Conservation (phyloP, 1,140 invertebrate genomes). For the Chelonus insularis region DNA sequence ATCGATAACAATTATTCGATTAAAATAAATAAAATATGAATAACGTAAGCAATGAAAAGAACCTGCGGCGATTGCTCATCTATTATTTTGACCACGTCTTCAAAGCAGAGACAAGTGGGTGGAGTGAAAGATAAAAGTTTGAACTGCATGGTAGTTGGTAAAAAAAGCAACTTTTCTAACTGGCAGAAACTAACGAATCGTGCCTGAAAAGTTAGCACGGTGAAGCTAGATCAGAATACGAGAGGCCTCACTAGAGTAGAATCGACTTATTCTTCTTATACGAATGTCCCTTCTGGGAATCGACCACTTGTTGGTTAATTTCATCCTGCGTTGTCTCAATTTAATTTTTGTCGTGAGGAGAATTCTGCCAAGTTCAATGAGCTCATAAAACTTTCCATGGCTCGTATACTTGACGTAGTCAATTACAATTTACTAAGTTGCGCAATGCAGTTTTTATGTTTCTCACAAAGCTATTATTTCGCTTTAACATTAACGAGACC, state of each 20-base stretch:
- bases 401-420: slow-evolving; percentile 26
- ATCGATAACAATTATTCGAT: too few relatives aligned
- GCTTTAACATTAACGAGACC: slow-evolving; percentile 13
- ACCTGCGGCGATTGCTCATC: slow-evolving; percentile 41
- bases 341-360: slow-evolving; percentile 29
- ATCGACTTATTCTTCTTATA: slow-evolving; percentile 12
- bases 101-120: slow-evolving; percentile 31
- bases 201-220: slow-evolving; percentile 31
- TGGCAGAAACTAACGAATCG: slow-evolving; percentile 33
- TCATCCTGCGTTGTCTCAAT: slow-evolving; percentile 29
- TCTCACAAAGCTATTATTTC: slow-evolving; percentile 21
- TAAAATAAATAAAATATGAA: too few relatives aligned
- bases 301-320: slow-evolving; percentile 38
- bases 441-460: slow-evolving; percentile 27
- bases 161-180: too few relatives aligned
- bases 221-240: not conserved
- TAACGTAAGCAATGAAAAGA: too few relatives aligned
- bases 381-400: slow-evolving; percentile 28
- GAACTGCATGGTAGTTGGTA: slow-evolving; percentile 21
- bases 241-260: not conserved
- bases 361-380: slow-evolving; percentile 26
- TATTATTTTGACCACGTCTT: slow-evolving; percentile 43
- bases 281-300: slow-evolving; percentile 27
- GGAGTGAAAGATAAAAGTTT: slow-evolving; percentile 26
- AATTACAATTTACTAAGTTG: slow-evolving; percentile 29